phyloP scores from a whole-genome alignment of 2,888 invertebrate genomes.

The Drosophila vallismaia region DNA sequence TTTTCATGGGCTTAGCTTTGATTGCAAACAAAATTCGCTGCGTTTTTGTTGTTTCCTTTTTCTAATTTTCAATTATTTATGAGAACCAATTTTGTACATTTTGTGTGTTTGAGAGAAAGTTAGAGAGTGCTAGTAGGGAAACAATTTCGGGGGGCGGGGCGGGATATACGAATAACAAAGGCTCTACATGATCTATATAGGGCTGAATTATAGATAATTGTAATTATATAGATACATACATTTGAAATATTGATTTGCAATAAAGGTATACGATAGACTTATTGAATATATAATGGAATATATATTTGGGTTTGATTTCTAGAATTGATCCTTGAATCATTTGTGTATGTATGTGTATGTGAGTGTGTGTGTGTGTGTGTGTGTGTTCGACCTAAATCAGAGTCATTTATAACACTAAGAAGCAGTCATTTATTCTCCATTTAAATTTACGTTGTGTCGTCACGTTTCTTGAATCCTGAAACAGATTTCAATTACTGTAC shows the following conservation, averaged over 20 bases:
- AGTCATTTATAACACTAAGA: constrained; percentile 81
- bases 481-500: constrained; percentile 80
- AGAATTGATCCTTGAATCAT: constrained; percentile 62
- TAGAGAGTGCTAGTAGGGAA: constrained; percentile 29
- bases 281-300: constrained; percentile 52
- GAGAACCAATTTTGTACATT: constrained; percentile 79
- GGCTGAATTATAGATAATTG: constrained; percentile 48
- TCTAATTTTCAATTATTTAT: constrained; percentile 65
- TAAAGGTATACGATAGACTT: constrained; percentile 54
- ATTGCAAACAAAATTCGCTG: constrained; percentile 75
- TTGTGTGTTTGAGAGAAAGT: constrained; percentile 54
- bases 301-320: constrained; percentile 74
- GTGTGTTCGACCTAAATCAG: constrained; percentile 69
- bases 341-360: constrained; percentile 15
- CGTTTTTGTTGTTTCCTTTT: constrained; percentile 48
- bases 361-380: constrained; percentile 23
- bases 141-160: constrained; percentile 28
- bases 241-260: constrained; percentile 50
- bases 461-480: constrained; percentile 77
- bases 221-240: constrained; percentile 50
- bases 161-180: constrained; percentile 59
- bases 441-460: constrained; percentile 80
- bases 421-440: constrained; percentile 84
- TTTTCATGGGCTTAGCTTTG: constrained; percentile 27
- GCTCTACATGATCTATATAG: constrained; percentile 68